These are phyloP conservation scores for Diplodus sargus DNA, from an alignment of 2,797 vertebrate species.

Conservation along the genomic window DNA sequence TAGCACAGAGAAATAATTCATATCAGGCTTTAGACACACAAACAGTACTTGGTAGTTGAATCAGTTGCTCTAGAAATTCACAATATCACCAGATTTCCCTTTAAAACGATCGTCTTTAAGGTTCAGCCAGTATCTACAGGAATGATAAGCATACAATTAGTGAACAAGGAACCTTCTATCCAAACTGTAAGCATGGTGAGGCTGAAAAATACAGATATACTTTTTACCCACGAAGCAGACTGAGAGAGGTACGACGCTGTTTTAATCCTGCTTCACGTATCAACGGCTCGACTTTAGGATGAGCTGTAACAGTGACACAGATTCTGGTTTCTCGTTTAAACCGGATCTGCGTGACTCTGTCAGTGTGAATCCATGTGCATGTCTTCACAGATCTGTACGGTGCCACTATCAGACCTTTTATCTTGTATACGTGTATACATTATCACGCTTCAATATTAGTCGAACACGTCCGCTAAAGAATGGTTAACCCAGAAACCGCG, in stretches of 20 bases:
- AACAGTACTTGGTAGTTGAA: background rate
- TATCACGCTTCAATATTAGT: slow-evolving; percentile 43
- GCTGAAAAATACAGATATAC: background rate
- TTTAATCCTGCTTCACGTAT: background rate
- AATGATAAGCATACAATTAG: background rate
- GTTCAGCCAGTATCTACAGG: background rate
- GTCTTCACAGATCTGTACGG: background rate
- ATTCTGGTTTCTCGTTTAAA: background rate
- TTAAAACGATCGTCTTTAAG: background rate
- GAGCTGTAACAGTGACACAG: background rate
- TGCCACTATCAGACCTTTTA: slow-evolving; percentile 31
- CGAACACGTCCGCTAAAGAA: slow-evolving; percentile 21
- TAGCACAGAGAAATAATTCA: background rate
- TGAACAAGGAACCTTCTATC: background rate
- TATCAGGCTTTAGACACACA: background rate
- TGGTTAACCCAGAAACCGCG: slow-evolving; percentile 19
- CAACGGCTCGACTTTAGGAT: background rate
- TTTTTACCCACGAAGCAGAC: background rate
- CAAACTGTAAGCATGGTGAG: background rate
- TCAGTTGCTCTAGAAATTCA: too few species aligned
- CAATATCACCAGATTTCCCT: background rate
- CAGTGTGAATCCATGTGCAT: background rate
- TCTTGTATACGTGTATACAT: slow-evolving; percentile 29
- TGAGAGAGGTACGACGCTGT: background rate
- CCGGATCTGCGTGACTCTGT: background rate